Percentiles rank a stretch among this genome's conserved stretches.
These are phyloP conservation scores for Novumbra hubbsi DNA, from an alignment of 2,797 vertebrate genomes.

Conservation along the genomic window DNA sequence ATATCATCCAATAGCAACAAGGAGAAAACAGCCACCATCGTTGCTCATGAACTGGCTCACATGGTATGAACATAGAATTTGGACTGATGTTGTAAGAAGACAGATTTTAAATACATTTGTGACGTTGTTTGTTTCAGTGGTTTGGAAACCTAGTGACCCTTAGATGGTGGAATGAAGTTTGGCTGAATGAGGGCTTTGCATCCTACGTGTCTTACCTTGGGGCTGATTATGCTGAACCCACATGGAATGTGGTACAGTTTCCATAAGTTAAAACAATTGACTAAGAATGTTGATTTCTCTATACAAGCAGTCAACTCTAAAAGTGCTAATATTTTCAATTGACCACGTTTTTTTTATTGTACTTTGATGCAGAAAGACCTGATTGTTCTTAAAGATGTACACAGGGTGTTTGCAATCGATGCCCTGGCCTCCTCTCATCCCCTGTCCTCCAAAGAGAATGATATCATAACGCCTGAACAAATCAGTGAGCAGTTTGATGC, in stretches of 20 bases:
- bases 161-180: slow-evolving; percentile 94
- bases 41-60: slow-evolving; percentile 89
- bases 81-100: too few relatives aligned
- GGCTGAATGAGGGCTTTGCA: slow-evolving; percentile 96
- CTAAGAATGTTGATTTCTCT: neutral
- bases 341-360: neutral
- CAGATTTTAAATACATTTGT: too few relatives aligned
- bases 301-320: neutral
- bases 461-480: slow-evolving; percentile 33
- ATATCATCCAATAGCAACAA: slow-evolving; percentile 86
- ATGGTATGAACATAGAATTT: slow-evolving; percentile 73
- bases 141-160: slow-evolving; percentile 95
- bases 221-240: slow-evolving; percentile 65
- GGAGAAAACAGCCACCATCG: slow-evolving; percentile 79
- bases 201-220: slow-evolving; percentile 92
- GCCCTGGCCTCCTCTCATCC: slow-evolving; percentile 48
- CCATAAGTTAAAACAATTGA: neutral
- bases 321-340: neutral
- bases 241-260: slow-evolving; percentile 81
- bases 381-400: slow-evolving; percentile 63
- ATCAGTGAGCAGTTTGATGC: slow-evolving; percentile 46
- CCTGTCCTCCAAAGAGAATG: slow-evolving; percentile 34
- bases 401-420: slow-evolving; percentile 59
- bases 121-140: slow-evolving; percentile 74
- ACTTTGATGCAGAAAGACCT: slow-evolving; percentile 61